Percentiles rank a stretch among this genome's conserved stretches.
Evolutionary conservation across 2,888 invertebrate genomes (phyloP).

Genomic region (Amphipoea oculea): DNA sequence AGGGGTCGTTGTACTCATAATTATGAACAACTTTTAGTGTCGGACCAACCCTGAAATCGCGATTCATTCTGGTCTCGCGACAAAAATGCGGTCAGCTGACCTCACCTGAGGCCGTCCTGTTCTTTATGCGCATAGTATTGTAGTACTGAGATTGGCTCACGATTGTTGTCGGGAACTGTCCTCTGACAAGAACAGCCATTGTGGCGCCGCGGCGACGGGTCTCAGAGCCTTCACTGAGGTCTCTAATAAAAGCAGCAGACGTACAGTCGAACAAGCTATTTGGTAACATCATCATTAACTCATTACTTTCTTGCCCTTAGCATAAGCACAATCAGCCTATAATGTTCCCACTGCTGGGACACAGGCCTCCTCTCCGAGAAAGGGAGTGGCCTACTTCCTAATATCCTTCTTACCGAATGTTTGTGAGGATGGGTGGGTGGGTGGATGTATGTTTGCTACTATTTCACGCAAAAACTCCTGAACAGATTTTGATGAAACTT

Average conservation of each 20-base stretch:
- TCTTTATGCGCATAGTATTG: slow-evolving; percentile 1
- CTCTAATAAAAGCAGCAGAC: slow-evolving; percentile 27
- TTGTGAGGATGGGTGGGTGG: too few relatives aligned
- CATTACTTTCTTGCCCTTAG: not conserved
- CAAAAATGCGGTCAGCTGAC: not conserved
- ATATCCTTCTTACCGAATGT: too few relatives aligned
- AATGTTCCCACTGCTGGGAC: too few relatives aligned
- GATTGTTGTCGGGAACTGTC: slow-evolving; percentile 4
- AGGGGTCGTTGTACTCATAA: not conserved
- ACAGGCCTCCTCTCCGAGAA: too few relatives aligned
- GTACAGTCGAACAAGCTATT: too few relatives aligned
- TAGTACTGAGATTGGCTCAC: not conserved
- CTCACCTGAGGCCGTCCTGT: not conserved
- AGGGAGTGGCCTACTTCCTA: too few relatives aligned
- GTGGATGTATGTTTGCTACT: too few relatives aligned
- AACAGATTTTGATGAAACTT: too few relatives aligned
- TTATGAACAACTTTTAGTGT: not conserved
- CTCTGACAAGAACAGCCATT: slow-evolving; percentile 14
- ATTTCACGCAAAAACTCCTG: too few relatives aligned
- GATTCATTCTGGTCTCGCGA: not conserved
- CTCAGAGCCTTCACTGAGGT: slow-evolving; percentile 17
- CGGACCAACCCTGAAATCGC: not conserved
- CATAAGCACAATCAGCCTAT: too few relatives aligned
- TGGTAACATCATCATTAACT: too few relatives aligned
- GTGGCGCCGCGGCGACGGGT: not conserved